Conservation (phyloP, 2,888 invertebrate genomes). For the Catocala sponsa region DNA sequence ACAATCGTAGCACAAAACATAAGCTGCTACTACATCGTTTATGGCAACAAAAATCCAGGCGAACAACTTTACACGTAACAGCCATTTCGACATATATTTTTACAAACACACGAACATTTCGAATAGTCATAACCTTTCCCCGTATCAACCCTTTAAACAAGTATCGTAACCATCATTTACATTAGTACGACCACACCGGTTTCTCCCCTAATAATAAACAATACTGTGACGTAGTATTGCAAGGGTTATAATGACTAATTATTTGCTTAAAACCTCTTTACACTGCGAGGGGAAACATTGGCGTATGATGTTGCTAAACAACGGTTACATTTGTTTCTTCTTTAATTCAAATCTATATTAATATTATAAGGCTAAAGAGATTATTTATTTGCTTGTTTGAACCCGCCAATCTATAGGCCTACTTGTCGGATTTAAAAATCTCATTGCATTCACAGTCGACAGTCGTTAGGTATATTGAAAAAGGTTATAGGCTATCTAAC, state of each 20-base stretch:
- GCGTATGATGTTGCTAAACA: background rate
- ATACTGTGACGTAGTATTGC: constrained; percentile 22
- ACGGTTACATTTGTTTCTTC: background rate
- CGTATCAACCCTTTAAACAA: constrained; percentile 36
- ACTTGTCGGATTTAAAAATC: no score
- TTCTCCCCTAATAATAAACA: constrained; percentile 37
- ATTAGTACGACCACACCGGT: constrained; percentile 40
- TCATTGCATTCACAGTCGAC: no score
- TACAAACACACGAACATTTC: background rate
- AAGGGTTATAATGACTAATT: constrained; percentile 49
- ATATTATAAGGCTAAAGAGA: no score
- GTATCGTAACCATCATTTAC: constrained; percentile 46
- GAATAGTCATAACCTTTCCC: background rate
- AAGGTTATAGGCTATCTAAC: no score
- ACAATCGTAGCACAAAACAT: no score
- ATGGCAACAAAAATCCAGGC: no score
- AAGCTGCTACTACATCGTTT: no score
- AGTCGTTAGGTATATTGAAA: no score
- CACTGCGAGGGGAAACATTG: background rate
- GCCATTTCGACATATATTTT: background rate
- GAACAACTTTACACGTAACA: no score
- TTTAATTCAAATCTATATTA: no score
- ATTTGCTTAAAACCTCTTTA: constrained; percentile 40
- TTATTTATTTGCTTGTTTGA: no score
- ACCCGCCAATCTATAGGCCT: no score